A percentile compares a stretch with the other conserved stretches of the same genome.
Conservation (phyloP, 2,888 invertebrate genomes). For the Nymphalis polychloros region DNA sequence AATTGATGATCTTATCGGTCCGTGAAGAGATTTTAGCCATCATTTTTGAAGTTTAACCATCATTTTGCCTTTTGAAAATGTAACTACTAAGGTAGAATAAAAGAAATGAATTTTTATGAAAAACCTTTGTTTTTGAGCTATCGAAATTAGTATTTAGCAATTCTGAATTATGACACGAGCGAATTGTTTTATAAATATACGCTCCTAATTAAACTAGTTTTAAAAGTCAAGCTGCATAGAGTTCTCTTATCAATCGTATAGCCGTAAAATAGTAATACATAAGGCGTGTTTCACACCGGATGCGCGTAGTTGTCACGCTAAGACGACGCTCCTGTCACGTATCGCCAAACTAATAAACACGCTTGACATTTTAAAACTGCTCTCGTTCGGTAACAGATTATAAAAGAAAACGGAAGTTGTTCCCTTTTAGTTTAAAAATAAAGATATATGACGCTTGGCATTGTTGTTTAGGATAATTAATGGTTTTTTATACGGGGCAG, state of each 20-base stretch:
- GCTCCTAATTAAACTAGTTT: no score
- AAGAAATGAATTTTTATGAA: no score
- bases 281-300: slow-evolving; percentile 55
- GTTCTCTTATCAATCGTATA: slow-evolving; percentile 18
- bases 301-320: slow-evolving; percentile 53
- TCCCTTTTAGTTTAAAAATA: slow-evolving; percentile 40
- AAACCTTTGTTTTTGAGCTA: no score
- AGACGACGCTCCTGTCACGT: slow-evolving; percentile 37
- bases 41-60: no score
- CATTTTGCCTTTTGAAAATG: no score
- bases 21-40: no score
- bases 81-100: no score
- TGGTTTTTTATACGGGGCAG: slow-evolving; percentile 16
- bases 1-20: no score
- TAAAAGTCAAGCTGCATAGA: background rate
- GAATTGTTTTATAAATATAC: no score
- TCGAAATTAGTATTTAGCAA: no score
- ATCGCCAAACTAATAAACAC: slow-evolving; percentile 40
- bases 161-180: no score
- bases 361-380: slow-evolving; percentile 34
- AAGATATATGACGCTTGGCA: slow-evolving; percentile 33
- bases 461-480: slow-evolving; percentile 35
- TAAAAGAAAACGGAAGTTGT: slow-evolving; percentile 40
- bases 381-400: slow-evolving; percentile 31
- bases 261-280: slow-evolving; percentile 55